These are phyloP conservation scores for Temnopleurus reevesii DNA, from an alignment of 53 echinoderm and acorn worm genomes.

Conservation along the genomic window DNA sequence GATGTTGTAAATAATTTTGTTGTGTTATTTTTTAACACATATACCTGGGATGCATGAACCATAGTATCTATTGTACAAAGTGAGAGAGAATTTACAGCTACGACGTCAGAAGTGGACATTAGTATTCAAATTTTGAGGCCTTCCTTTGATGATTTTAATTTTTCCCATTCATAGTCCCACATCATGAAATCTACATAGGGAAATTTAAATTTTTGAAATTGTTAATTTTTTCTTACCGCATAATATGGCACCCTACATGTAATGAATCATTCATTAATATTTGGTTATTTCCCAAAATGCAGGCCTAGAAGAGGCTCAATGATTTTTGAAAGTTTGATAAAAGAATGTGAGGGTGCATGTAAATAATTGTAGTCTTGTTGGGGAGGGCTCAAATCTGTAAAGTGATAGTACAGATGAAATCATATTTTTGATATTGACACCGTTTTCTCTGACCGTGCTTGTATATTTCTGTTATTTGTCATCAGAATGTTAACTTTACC, in stretches of 20 bases:
- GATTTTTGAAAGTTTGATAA: background rate
- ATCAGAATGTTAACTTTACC: no score
- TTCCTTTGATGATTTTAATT: no score
- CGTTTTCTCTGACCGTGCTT: background rate
- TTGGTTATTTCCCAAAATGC: background rate
- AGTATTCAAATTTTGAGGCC: background rate
- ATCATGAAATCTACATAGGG: background rate
- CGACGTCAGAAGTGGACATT: background rate
- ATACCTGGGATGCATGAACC: background rate
- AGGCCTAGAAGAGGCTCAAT: background rate
- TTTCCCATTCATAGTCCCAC: background rate
- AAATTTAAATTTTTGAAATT: background rate
- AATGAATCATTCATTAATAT: background rate
- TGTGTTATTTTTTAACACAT: background rate
- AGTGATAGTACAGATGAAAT: background rate
- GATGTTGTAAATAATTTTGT: slow-evolving; percentile 7
- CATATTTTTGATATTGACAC: background rate
- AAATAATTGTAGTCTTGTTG: background rate
- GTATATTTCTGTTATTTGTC: no score
- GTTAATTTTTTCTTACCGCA: background rate
- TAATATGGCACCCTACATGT: no score
- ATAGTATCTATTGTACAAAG: background rate
- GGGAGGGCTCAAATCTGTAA: background rate
- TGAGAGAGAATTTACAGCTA: background rate
- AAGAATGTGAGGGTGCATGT: background rate